Percentiles rank a stretch among this genome's conserved stretches.
Evolutionary conservation across 2,888 invertebrate species (phyloP).

Genomic region (Ennomos erosarius): DNA sequence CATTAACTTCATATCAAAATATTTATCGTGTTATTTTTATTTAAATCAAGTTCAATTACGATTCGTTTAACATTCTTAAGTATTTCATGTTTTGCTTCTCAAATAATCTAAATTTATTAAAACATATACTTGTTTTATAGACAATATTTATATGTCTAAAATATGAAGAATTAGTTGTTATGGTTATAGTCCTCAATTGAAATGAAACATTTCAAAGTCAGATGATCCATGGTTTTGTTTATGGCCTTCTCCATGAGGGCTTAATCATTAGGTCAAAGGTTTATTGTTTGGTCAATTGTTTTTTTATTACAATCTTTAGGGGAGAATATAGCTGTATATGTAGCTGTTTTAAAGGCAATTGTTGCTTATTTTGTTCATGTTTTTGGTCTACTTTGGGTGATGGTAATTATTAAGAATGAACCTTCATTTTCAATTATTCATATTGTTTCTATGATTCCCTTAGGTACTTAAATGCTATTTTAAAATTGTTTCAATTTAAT

Average conservation of each 20-base stretch:
- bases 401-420: too few species aligned
- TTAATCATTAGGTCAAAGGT: conserved; percentile 51
- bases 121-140: too few species aligned
- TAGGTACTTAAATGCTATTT: too few species aligned
- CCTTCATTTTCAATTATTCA: too few species aligned
- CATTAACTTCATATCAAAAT: too few species aligned
- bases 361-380: conserved; percentile 2
- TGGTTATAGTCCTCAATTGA: conserved; percentile 16
- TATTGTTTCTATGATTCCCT: too few species aligned
- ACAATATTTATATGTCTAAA: background rate
- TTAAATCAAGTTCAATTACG: too few species aligned
- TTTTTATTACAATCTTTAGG: conserved; percentile 46
- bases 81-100: too few species aligned
- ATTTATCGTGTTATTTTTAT: too few species aligned
- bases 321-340: conserved; percentile 30
- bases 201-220: conserved; percentile 29
- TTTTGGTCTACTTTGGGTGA: background rate
- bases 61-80: too few species aligned
- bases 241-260: conserved; percentile 45
- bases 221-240: conserved; percentile 50
- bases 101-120: too few species aligned
- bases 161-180: background rate
- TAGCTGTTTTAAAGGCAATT: conserved; percentile 10
- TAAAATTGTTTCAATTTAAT: too few species aligned
- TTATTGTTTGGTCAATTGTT: conserved; percentile 45